Evolutionary conservation across 2,888 invertebrate species (phyloP), one percentile per base, ranked within the genome.

Genomic region (Eucera pruinosa): DNA sequence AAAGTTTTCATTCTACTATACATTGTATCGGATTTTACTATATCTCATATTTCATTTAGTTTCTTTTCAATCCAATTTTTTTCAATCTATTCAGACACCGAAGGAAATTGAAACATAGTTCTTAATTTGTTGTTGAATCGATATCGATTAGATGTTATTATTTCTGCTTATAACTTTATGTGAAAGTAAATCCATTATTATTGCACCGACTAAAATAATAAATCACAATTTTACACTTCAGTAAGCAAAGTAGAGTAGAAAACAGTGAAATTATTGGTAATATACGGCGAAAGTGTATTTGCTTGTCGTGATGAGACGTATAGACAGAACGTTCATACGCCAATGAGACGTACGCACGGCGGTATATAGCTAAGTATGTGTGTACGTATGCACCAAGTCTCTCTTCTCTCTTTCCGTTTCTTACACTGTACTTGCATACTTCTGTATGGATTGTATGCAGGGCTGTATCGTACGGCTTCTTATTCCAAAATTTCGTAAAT

Each of bases 361-460:
- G 30, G 15, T 58, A 25, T 45, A 39, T 30, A 36, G 41, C 3
- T 58, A 50, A 18, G 57, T 45, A 23, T 45, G 47, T 54, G 62
- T 68, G 54, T 55, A 64, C 70, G 61, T 62, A 57, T 70, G 60
- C 66, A 77, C 66, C 57, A 36, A 61, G 62, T 57, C 67, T 78
- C 58, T 67, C 50, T 20, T 68, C 66, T 78, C 39, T 58, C 66
- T 66, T 71, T 78, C 43, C 47, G 71, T 60, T 82, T 76, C 72
- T 73, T 82, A 80, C 67, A 64, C 47, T 33, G 45, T 61, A 47
- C 43, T 57, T 52, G 57, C 60, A 67, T 25, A 61, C 48, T 48
- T 72, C 60, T 64, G 62, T 69, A 75, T 45, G 60, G 30, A 75
- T 71, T 57, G 60, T 43, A 50, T 18, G 41, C 75, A 82, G 82